Evolutionary conservation across 2,888 invertebrate genomes (phyloP).

Genomic region (Leptothorax acervorum): DNA sequence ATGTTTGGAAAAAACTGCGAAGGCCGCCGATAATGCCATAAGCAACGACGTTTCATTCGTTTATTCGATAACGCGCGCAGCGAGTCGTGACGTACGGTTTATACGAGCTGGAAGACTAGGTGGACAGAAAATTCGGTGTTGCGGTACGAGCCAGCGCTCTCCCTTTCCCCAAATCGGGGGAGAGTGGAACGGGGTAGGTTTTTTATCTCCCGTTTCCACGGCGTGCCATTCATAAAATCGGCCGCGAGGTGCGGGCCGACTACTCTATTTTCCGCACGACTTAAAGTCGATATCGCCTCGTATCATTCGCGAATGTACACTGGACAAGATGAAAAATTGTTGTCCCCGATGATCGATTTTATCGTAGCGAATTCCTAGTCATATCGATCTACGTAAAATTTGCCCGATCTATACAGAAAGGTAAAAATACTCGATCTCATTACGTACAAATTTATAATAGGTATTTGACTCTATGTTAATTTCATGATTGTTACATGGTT

Average conservation of each 20-base stretch:
- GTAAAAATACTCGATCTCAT: background rate
- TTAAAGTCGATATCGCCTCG: constrained; percentile 58
- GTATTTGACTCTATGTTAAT: constrained; percentile 7
- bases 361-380: background rate
- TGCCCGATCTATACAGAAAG: background rate
- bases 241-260: constrained; percentile 38
- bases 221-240: constrained; percentile 55
- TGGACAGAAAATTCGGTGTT: constrained; percentile 43
- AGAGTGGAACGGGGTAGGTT: constrained; percentile 2
- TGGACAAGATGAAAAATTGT: constrained; percentile 36
- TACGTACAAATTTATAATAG: background rate
- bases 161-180: background rate
- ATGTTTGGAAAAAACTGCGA: constrained; percentile 15
- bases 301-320: constrained; percentile 28
- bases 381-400: background rate
- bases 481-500: background rate
- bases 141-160: background rate
- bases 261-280: constrained; percentile 58
- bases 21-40: constrained; percentile 20
- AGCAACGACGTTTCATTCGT: constrained; percentile 49
- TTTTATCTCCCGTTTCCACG: constrained; percentile 23
- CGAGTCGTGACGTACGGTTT: constrained; percentile 37
- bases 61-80: constrained; percentile 44
- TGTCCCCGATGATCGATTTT: constrained; percentile 1
- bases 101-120: constrained; percentile 26